Evolutionary conservation across 2,113 vertebrate species (phyloP), one percentile per base, ranked within the genome.

Genomic region (Syngnathus typhle): DNA sequence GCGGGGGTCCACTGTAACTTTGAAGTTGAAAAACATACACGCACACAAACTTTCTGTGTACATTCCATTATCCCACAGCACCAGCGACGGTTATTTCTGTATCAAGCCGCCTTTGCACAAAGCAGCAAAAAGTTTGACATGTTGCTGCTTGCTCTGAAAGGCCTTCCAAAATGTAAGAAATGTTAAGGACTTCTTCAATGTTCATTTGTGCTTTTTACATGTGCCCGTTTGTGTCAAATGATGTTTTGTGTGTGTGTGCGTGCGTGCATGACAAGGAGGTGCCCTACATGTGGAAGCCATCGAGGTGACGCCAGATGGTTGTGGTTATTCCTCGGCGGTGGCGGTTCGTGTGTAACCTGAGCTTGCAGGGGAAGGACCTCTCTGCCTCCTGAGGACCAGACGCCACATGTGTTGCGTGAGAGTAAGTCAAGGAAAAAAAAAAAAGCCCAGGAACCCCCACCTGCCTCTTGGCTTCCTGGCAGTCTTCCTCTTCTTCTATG

Each of bases 351-450:
- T 77, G 87, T 85, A 88, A 89, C 78, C 84, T 76, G 82, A 89
- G 78, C 88, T 58, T 77, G 72, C 83, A 69, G 71, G 84, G 84
- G 80, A 84, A 39, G 78, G 73, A 80, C 73, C 83, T 77, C 72
- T 76, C 73, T 68, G 69, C 84, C 82, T 89, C 85, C 85, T 47
- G 9, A 77, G 82, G 85, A 76, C 86, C 82, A 69, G 80, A 81
- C 80, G 36, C 79, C 88, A 87, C 88, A 88, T 85, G 81, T 85
- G 83, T 87, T 87, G 86, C 85, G 83, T 89, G 85, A 85, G 88
- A 88, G 77, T 77, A 78, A 85, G 83, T 82, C 83, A n/a, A n/a
- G n/a, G n/a, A 52, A 21, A 52, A n/a, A 46, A 56, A 55, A 36
- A 36, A 80, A 87, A 80, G 82, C 76, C 75, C 70, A 65, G 69